Percentiles rank a stretch among this genome's conserved stretches.
Evolutionary conservation across 2,888 invertebrate species (phyloP).

Genomic region (Netelia inedita): DNA sequence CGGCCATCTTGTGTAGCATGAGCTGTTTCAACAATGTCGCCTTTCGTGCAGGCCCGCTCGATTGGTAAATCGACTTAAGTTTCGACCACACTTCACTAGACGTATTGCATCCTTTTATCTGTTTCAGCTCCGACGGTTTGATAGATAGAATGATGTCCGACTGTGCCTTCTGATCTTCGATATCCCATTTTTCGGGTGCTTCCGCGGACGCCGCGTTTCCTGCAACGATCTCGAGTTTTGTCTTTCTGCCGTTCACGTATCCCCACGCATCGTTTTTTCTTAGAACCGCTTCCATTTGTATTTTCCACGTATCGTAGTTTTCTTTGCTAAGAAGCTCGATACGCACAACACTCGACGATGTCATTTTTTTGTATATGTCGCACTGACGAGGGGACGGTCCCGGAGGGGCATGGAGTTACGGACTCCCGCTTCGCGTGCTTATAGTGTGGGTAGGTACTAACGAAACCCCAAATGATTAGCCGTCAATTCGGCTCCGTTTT

Average conservation of each 20-base stretch:
- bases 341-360: too few relatives aligned
- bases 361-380: too few relatives aligned
- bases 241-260: slow-evolving; percentile 3
- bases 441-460: too few relatives aligned
- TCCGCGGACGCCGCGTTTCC: not conserved
- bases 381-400: too few relatives aligned
- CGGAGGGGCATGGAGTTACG: too few relatives aligned
- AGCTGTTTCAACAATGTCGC: slow-evolving; percentile 82
- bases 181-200: not conserved
- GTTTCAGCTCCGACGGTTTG: slow-evolving; percentile 30
- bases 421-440: too few relatives aligned
- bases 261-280: slow-evolving; percentile 23
- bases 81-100: slow-evolving; percentile 80
- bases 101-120: slow-evolving; percentile 62
- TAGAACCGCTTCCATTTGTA: slow-evolving; percentile 29
- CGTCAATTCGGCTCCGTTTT: too few relatives aligned
- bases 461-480: too few relatives aligned
- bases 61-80: slow-evolving; percentile 78
- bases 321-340: too few relatives aligned
- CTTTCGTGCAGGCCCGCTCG: slow-evolving; percentile 81
- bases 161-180: slow-evolving; percentile 34
- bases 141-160: slow-evolving; percentile 43
- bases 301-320: slow-evolving; percentile 42
- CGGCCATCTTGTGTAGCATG: slow-evolving; percentile 76
- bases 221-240: not conserved